Conservation (phyloP, 37 sponge, comb jelly and placozoan species). For the Hexactinellida sp. region DNA sequence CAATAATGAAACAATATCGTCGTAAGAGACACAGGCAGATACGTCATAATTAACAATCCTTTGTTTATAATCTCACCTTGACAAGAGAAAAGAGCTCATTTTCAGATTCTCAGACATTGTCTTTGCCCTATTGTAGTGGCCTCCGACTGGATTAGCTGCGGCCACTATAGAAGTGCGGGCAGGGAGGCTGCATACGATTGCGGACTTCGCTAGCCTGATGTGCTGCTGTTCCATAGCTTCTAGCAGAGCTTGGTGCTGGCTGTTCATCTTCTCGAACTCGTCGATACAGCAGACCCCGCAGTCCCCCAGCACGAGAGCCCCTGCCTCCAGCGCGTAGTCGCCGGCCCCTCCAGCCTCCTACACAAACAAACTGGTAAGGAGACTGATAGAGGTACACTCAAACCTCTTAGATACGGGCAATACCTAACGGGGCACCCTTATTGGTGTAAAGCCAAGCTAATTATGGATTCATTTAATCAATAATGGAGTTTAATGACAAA, state of each 20-base stretch:
- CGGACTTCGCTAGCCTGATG: slow-evolving; percentile 87
- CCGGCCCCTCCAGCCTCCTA: slow-evolving; percentile 24
- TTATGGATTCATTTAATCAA: too few relatives aligned
- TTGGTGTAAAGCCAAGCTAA: too few relatives aligned
- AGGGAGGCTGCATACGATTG: slow-evolving; percentile 85
- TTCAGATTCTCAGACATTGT: slow-evolving; percentile 92
- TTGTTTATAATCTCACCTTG: too few relatives aligned
- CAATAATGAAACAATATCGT: too few relatives aligned
- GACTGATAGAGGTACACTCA: too few relatives aligned
- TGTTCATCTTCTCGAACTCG: slow-evolving; percentile 97
- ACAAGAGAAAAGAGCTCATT: slow-evolving; percentile 78
- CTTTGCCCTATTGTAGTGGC: slow-evolving; percentile 91
- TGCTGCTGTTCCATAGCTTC: slow-evolving; percentile 99
- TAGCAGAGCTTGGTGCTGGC: slow-evolving; percentile 88
- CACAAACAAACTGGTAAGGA: not conserved
- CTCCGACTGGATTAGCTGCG: slow-evolving; percentile 96
- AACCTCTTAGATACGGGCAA: too few relatives aligned
- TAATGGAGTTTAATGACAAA: too few relatives aligned
- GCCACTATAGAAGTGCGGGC: slow-evolving; percentile 93
- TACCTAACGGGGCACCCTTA: too few relatives aligned
- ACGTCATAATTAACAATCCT: too few relatives aligned
- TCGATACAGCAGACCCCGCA: slow-evolving; percentile 95
- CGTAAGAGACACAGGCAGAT: too few relatives aligned
- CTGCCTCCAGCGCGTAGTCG: slow-evolving; percentile 87
- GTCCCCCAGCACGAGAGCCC: slow-evolving; percentile 89